Evolutionary conservation across 2,797 vertebrate species (phyloP), one percentile per base, ranked within the genome.

Genomic region (Eupleurogrammus muticus): DNA sequence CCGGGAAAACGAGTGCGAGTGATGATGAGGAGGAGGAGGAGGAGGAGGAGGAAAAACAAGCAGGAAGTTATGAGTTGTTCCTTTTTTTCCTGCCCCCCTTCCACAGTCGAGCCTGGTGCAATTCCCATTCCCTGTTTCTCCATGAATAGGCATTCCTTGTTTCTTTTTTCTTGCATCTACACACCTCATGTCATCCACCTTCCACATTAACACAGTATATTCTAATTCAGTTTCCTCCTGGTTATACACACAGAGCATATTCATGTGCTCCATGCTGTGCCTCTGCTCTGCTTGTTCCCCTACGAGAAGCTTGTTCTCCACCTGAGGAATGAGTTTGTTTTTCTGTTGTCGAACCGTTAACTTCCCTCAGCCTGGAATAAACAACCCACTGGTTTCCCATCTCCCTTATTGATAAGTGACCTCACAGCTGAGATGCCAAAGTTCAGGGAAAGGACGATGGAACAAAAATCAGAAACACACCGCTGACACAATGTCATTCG

Each of bases 1-100:
- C 24, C 87, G 88, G 52, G 92, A 95, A 79, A 92, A 93, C 17
- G 92, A 95, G 77, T 95, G 94, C 46, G 91, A 93, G 84, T 95
- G 89, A 93, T 28, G n/a, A n/a, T n/a, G n/a, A n/a, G n/a, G n/a
- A n/a, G n/a, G n/a, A n/a, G n/a, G n/a, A n/a, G n/a, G n/a, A n/a
- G n/a, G n/a, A n/a, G 46, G 55, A 5, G 35, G 28, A 12, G 19
- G 28, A 51, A 38, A 50, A 49, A 21, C 9, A 2, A 51, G 16
- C 47, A 54, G 40, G 12, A 46, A 59, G 36, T 50, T 36, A 62
- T n/a, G 10, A 50, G 23, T 17, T 64, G 19, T 50, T 68, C 50
- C 59, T 75, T 32, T 62, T 32, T 62, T 38, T 36, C 49, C 56
- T 42, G 24, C 66, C 47, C 47, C 49, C 58, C 52, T 5, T n/a